Percentiles rank a stretch among this genome's conserved stretches.
These are phyloP conservation scores for Eretmocerus hayati DNA, from an alignment of 2,888 invertebrate genomes.

Conservation along the genomic window DNA sequence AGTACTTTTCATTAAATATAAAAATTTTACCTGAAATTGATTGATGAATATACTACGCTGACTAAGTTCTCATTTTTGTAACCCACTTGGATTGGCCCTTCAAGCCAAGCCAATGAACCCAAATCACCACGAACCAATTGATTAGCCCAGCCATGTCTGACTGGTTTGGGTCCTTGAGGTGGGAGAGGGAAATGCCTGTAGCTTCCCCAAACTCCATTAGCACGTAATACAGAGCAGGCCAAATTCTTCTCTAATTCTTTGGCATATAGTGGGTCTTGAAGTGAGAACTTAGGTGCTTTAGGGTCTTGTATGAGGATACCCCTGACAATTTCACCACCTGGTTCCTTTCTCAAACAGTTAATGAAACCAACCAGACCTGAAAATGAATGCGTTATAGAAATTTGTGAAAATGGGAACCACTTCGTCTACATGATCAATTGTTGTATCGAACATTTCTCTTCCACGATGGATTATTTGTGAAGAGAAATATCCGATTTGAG, in stretches of 20 bases:
- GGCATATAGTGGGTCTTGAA: conserved; percentile 58
- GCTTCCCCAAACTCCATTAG: conserved; percentile 63
- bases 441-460: no score
- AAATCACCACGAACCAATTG: conserved; percentile 76
- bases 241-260: conserved; percentile 66
- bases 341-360: conserved; percentile 78
- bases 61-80: conserved; percentile 38
- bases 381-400: no score
- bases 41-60: conserved; percentile 64
- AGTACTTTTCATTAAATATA: not conserved
- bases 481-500: no score
- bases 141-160: conserved; percentile 70
- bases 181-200: conserved; percentile 73
- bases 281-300: conserved; percentile 60
- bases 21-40: conserved; percentile 66
- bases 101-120: conserved; percentile 76
- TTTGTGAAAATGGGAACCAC: no score
- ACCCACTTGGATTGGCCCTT: conserved; percentile 52
- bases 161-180: conserved; percentile 46
- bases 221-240: conserved; percentile 62
- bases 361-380: conserved; percentile 81
- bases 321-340: conserved; percentile 55
- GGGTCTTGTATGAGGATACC: conserved; percentile 57
- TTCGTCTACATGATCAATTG: no score
- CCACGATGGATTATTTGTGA: no score